Base-by-base conservation (phyloP, 1,140 invertebrate genomes). In the Papilio xuthus region DNA sequence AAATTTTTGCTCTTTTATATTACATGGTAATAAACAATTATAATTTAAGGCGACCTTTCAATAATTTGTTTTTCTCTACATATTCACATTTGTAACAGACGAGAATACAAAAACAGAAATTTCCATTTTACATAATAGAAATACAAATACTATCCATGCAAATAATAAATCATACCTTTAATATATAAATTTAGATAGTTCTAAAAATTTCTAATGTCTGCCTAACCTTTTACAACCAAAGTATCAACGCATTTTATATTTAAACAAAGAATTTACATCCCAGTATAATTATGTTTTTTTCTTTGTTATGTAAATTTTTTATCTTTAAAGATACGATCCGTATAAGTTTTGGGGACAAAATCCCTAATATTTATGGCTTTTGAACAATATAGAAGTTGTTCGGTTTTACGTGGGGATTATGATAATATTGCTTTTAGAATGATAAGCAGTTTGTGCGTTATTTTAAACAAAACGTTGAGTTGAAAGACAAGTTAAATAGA, bases 281-380 rank as follows among this genome's bases (percentile, higher is more conserved):
- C 18, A 53, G 50, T 53, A 47, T 47, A 53, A 50, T 2, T 50
- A n/a, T 4, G 47, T 50, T 53, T 53, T 53, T 53, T n/a, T n/a
- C 4, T 53, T 18, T 4, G 15, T 47, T 26, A 23, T 23, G 53
- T 23, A 23, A 60, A 26, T 23, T 60, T 60, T 60, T 23, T 60
- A 26, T 23, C n/a, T 63, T 26, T 3, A 26, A 28, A 63, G 60
- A 63, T 63, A 63, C 12, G 13, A 63, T 15, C 60, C 12, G 26
- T 26, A 28, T 6, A 67, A 67, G 23, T 67, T 67, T 67, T 6
- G 10, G 60, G 23, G 23, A 67, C 60, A 28, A 28, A 67, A 32
- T 18, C 26, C 56, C 60, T 28, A 28, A 67, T 67, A 67, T 67
- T 67, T 67, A 32, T 67, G 18, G 26, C 60, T 67, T 67, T 67